phyloP scores from a whole-genome alignment of 2,113 vertebrate genomes.

The Tragelaphus strepsiceros region DNA sequence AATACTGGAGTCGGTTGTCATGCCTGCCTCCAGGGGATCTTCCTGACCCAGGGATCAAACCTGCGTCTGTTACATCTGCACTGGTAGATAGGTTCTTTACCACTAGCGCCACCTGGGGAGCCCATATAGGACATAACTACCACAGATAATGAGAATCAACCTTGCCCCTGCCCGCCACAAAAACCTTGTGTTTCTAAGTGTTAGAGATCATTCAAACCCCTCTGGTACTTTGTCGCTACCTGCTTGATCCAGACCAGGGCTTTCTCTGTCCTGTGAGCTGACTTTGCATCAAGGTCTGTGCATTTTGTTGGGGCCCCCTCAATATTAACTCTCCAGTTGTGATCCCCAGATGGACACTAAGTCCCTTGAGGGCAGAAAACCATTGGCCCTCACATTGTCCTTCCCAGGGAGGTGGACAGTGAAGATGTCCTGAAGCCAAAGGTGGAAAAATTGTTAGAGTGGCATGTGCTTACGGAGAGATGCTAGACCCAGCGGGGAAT shows the following conservation, averaged over 20 bases:
- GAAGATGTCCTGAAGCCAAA: neutral
- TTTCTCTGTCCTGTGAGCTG: neutral
- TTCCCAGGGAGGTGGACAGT: neutral
- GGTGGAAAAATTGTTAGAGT: neutral
- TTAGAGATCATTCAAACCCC: neutral
- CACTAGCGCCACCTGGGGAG: neutral
- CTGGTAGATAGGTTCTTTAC: too few relatives aligned
- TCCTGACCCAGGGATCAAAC: too few relatives aligned
- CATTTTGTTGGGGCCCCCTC: neutral
- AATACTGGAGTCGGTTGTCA: too few relatives aligned
- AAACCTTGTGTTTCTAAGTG: neutral
- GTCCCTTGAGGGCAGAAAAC: neutral
- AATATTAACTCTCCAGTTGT: neutral
- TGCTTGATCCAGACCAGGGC: neutral
- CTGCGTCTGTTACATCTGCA: too few relatives aligned
- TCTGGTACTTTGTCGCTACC: neutral
- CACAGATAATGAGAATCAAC: neutral
- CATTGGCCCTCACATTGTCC: neutral
- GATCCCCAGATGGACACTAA: neutral
- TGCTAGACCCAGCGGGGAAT: neutral
- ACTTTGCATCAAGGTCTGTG: neutral
- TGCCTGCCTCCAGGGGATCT: too few relatives aligned
- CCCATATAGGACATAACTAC: neutral
- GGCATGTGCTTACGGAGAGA: neutral
- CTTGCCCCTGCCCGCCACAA: neutral